Evolutionary conservation across 2,888 invertebrate genomes (phyloP), one percentile per base, ranked within the genome.

Genomic region (Ophion ellenae): DNA sequence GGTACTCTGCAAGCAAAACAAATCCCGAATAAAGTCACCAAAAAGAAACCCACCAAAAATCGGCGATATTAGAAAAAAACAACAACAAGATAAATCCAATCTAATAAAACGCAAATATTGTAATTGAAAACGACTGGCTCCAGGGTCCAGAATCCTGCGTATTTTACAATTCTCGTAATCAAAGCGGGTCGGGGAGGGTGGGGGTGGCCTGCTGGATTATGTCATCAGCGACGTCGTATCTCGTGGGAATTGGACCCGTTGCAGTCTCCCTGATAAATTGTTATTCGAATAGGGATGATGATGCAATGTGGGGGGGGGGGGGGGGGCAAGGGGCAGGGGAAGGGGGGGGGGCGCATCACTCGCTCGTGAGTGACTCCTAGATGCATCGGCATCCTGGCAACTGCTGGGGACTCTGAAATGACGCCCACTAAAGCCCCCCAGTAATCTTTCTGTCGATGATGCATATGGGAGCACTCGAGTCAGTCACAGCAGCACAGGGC

Each of bases 1-100:
- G 93, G 91, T 91, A 94, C 93, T 91, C 94, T 94, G 87, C 10
- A 88, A 78, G 53, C 85, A 57, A 17, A 63, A 78, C 57, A 57
- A 36, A 14, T 53, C 14, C 5, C 17, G 0, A 14, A 14, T 17
- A 53, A 17, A 53, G 17, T 17, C 14, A 14, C 17, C 2, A 53
- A 14, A 53, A 17, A 0, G 0, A 14, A 14, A 17, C 14, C 32
- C 32, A 32, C 32, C 0, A 5, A 53, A 53, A 53, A 14, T 14
- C 3, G 5, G 17, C 4, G 53, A 14, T 17, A 32, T 5, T 0
- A 53, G 14, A 14, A 17, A 14, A 53, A 5, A 14, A 53, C 20
- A 53, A 73, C 64, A 61, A 81, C 2, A 80, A 61, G n/a, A 45
- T 20, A 57, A 64, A 64, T 32, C 32, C 32, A 64, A 64, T 40